Conservation (phyloP, 2,888 invertebrate species). For the Drosophila borealis region DNA sequence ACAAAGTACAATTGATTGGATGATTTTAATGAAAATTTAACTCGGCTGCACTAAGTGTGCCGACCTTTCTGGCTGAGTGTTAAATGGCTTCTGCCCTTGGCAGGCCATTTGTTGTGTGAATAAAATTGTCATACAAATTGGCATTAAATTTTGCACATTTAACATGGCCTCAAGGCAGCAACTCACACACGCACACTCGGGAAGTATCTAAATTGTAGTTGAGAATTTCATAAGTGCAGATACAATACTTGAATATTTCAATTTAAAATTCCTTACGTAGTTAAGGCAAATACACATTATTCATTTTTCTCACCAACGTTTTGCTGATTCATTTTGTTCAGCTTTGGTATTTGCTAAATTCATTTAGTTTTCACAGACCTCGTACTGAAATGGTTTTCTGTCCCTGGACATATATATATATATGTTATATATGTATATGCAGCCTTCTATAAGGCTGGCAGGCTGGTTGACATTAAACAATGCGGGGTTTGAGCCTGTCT, state of each 20-base stretch:
- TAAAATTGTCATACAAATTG: slow-evolving; percentile 30
- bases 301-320: slow-evolving; percentile 26
- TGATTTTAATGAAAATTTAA: slow-evolving; percentile 31
- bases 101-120: slow-evolving; percentile 6
- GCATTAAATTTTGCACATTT: slow-evolving; percentile 26
- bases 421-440: slow-evolving; percentile 1
- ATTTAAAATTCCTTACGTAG: slow-evolving; percentile 24
- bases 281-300: slow-evolving; percentile 24
- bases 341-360: slow-evolving; percentile 35
- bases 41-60: slow-evolving; percentile 2
- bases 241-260: slow-evolving; percentile 25
- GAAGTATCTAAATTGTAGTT: slow-evolving; percentile 1
- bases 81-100: slow-evolving; percentile 24
- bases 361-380: slow-evolving; percentile 33
- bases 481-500: slow-evolving; percentile 1
- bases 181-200: neutral
- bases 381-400: slow-evolving; percentile 14
- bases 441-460: slow-evolving; percentile 9
- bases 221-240: slow-evolving; percentile 24
- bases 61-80: slow-evolving; percentile 17
- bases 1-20: slow-evolving; percentile 29
- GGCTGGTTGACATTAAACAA: slow-evolving; percentile 23
- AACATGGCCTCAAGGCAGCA: neutral
- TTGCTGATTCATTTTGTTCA: slow-evolving; percentile 33
- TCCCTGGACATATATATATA: slow-evolving; percentile 5